These are phyloP conservation scores for Drosophila imparisetae DNA, from an alignment of 2,888 invertebrate species.

Conservation along the genomic window DNA sequence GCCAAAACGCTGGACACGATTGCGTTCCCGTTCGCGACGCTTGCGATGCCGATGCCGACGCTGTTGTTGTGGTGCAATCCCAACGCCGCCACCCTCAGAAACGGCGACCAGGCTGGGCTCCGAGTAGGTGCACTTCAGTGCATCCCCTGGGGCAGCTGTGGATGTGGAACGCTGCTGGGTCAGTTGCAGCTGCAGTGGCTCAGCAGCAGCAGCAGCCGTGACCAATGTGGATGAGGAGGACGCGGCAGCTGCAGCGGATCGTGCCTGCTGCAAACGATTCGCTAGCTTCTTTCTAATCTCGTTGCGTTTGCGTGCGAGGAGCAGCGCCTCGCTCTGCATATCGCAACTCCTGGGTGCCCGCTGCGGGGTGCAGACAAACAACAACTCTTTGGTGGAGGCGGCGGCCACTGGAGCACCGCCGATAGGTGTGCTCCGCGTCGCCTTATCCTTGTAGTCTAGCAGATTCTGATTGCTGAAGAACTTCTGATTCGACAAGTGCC, in stretches of 20 bases:
- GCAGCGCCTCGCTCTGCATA: slow-evolving; percentile 72
- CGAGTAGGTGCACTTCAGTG: slow-evolving; percentile 83
- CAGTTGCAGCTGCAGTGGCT: slow-evolving; percentile 19
- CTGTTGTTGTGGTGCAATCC: slow-evolving; percentile 56
- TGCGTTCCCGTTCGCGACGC: slow-evolving; percentile 79
- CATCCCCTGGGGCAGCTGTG: slow-evolving; percentile 60
- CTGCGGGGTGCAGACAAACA: slow-evolving; percentile 84
- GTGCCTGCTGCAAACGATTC: slow-evolving; percentile 55
- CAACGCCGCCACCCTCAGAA: slow-evolving; percentile 76
- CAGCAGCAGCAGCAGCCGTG: not conserved
- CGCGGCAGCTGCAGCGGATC: slow-evolving; percentile 29
- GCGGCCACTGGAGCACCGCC: slow-evolving; percentile 59
- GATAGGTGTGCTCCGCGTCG: slow-evolving; percentile 12
- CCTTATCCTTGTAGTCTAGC: slow-evolving; percentile 79
- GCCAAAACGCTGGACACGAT: slow-evolving; percentile 87
- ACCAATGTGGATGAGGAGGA: not conserved
- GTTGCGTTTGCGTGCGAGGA: slow-evolving; percentile 79
- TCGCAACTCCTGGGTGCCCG: slow-evolving; percentile 76
- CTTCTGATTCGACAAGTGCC: slow-evolving; percentile 80
- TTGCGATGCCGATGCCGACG: slow-evolving; percentile 84
- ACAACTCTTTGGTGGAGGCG: slow-evolving; percentile 81
- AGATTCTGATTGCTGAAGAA: slow-evolving; percentile 84
- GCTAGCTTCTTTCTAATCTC: slow-evolving; percentile 81
- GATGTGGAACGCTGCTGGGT: slow-evolving; percentile 6
- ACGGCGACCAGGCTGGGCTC: slow-evolving; percentile 84